Base-by-base conservation (phyloP, 1,140 invertebrate species). In the Pogonognathellus flavescens region DNA sequence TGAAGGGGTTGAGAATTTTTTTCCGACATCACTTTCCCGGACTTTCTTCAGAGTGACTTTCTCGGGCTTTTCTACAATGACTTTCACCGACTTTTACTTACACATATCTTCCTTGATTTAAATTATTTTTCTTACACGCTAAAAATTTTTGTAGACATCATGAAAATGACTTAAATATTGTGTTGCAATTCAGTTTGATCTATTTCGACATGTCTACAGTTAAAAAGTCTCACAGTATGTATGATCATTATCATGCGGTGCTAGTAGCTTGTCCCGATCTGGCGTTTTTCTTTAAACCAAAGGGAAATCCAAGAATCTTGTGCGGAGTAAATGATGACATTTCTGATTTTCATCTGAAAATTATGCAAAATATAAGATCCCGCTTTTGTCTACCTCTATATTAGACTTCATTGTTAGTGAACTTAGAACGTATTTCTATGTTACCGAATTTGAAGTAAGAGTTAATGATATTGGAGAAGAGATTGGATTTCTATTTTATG, bases 181-280 rank as follows among this genome's bases (percentile, higher is more conserved):
- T 55, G n/a, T 57, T 18, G 10, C 13, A 25, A 1, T n/a, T n/a
- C 1, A 86, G 83, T 0, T 41, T 87, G n/a, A 16, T 72, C 31
- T 87, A 87, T 60, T 87, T 87, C 11, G 86, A 87, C 49, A 85
- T 87, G 70, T 85, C 83, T 7, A 84, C 83, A 10, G 50, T 87
- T 8, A 52, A 20, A 9, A 52, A 81, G 6, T 20, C 20, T 8
- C 66, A 70, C 10, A 49, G 49, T 14, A 20, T 87, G 16, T 57
- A 82, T 11, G 18, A 66, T 0, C 55, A 83, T 25, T 53, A 83
- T 72, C 53, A 49, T 14, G 20, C 72, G 0, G 81, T 87, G 10
- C 18, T 62, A 55, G 22, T 52, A 11, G 83, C 85, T 13, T 86
- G 85, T 84, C 80, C 76, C 3, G n/a, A 66, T 3, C 41, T 88